Base-by-base conservation (phyloP, 92 coral and sea anemone genomes). In the Isaurus tuberculatus region DNA sequence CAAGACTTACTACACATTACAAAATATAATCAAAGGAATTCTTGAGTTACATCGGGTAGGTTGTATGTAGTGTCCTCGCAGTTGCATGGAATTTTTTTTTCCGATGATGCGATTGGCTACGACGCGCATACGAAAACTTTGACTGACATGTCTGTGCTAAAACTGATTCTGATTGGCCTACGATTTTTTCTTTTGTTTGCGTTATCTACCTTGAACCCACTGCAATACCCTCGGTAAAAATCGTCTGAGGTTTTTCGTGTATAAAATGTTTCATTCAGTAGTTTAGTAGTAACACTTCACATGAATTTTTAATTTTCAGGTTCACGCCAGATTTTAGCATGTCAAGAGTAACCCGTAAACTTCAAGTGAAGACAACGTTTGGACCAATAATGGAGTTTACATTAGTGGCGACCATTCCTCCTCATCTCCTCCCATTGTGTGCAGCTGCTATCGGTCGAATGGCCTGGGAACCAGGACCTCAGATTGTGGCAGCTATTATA, bases 281-380 rank as follows among this genome's bases (percentile, higher is more conserved):
- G 42, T 46, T 53, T 13, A 33, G 71, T 26, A 49, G n/a, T 33
- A 20, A 37, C 22, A 17, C 30, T 44, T 71, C 13, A n/a, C n/a
- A 23, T 27, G 1, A 4, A 23, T 26, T 63, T 4, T 8, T 26
- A 25, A 5, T 27, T 22, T 74, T 53, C 88, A 96, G 99, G 32
- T 96, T 96, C 74, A 94, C 99, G 57, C 99, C 99, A 23, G 99
- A 96, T 65, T 96, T 96, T 68, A 91, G 98, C 67, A 95, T 96
- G 94, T 96, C 99, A 10, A 88, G 98, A 79, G 99, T 96, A 42
- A 94, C 98, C 10, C 97, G 99, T 15, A 94, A 88, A 72, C 91
- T 96, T 15, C 98, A 92, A 84, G 92, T 96, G 73, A 90, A 87
- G 75, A 91, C 97, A 46, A 89, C 99, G 19, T 84, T 96, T 70